Evolutionary conservation across 2,113 vertebrate species (phyloP).

Genomic region (Mystacornis crossleyi): DNA sequence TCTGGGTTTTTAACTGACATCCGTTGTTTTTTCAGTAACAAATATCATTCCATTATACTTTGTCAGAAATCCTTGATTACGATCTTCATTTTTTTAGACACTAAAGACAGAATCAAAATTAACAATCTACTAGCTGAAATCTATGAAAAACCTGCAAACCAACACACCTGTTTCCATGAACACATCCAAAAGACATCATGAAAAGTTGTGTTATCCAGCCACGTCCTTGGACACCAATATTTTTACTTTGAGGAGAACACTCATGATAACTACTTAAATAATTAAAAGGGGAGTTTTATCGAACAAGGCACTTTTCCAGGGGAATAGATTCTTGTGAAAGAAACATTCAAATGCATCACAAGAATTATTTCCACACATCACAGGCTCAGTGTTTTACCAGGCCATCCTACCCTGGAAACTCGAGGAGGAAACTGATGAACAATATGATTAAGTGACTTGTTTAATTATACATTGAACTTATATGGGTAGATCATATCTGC

Average conservation of each 20-base stretch:
- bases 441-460: not conserved
- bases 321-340: not conserved
- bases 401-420: not conserved
- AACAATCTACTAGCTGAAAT: not conserved
- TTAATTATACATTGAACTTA: constrained; percentile 41
- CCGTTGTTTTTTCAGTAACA: not conserved
- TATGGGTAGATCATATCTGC: not conserved
- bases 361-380: not conserved
- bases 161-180: not conserved
- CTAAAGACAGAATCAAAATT: not conserved
- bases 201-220: not conserved
- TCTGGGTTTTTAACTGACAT: not conserved
- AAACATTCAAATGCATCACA: not conserved
- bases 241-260: not conserved
- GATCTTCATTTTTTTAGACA: not conserved
- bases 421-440: not conserved
- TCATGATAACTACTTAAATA: not conserved
- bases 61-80: not conserved
- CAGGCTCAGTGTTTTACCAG: not conserved
- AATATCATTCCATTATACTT: not conserved
- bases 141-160: not conserved
- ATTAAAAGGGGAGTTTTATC: not conserved
- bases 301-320: not conserved
- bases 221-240: not conserved
- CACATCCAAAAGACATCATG: not conserved